Evolutionary conservation across 2,113 vertebrate genomes (phyloP).

Genomic region (Channa maculata): DNA sequence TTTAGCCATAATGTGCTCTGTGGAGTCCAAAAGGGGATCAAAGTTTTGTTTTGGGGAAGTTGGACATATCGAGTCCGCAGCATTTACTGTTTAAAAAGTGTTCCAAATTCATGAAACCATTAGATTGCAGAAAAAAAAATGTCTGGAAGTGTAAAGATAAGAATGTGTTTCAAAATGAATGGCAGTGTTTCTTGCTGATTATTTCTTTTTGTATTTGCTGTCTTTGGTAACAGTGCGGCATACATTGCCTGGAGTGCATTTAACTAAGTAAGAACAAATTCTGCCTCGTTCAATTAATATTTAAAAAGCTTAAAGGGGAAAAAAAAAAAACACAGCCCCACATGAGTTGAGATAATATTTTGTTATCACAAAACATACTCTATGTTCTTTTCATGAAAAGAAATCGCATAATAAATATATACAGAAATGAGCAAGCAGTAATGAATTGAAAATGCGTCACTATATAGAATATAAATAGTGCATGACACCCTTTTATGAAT

Average conservation of each 20-base stretch:
- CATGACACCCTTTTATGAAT: slow-evolving; percentile 36
- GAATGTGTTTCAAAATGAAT: slow-evolving; percentile 10
- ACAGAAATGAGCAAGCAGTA: background rate
- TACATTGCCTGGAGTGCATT: slow-evolving; percentile 20
- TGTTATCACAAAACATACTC: slow-evolving; percentile 16
- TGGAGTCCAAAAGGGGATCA: background rate
- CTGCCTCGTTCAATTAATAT: slow-evolving; percentile 12
- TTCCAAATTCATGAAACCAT: slow-evolving; percentile 6
- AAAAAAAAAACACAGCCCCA: background rate
- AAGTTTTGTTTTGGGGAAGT: background rate
- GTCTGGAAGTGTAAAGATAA: slow-evolving; percentile 1
- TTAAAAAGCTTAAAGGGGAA: slow-evolving; percentile 11
- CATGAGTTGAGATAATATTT: slow-evolving; percentile 23
- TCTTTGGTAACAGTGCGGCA: slow-evolving; percentile 8
- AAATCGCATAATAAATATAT: slow-evolving; percentile 13
- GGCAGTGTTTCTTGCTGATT: slow-evolving; percentile 22
- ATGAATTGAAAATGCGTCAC: slow-evolving; percentile 38
- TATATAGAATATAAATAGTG: slow-evolving; percentile 17
- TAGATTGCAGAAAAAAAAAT: slow-evolving; percentile 6
- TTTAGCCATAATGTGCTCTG: background rate
- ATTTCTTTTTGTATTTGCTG: slow-evolving; percentile 30
- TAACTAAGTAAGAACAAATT: slow-evolving; percentile 2
- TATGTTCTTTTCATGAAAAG: background rate
- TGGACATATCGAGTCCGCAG: background rate
- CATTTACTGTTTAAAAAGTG: background rate